These are phyloP conservation scores for Drosophila setosimentum DNA, from an alignment of 2,888 invertebrate species.

Conservation along the genomic window DNA sequence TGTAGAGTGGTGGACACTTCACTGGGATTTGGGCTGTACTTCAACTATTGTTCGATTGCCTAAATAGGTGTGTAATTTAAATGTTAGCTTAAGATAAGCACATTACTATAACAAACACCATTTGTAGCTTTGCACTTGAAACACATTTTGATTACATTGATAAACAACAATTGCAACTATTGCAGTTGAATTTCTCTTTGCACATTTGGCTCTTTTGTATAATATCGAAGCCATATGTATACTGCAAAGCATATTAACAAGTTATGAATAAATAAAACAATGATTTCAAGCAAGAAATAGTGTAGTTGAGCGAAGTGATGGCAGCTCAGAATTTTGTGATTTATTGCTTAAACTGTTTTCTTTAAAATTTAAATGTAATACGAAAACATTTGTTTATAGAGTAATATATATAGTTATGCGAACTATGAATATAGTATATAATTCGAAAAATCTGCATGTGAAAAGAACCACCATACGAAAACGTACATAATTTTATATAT, in stretches of 20 bases:
- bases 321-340: not conserved
- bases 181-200: not conserved
- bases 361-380: not conserved
- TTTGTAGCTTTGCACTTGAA: not conserved
- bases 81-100: slow-evolving; percentile 15
- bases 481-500: not conserved
- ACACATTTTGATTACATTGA: not conserved
- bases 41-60: slow-evolving; percentile 13
- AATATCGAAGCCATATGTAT: slow-evolving; percentile 14
- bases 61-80: slow-evolving; percentile 4
- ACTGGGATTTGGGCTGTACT: slow-evolving; percentile 12
- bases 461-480: not conserved
- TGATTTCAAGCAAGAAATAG: not conserved
- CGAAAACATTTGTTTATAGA: not conserved
- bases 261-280: slow-evolving; percentile 7
- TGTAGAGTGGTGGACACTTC: slow-evolving; percentile 20
- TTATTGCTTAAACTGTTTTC: not conserved
- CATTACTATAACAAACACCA: not conserved
- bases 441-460: not conserved
- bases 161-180: not conserved
- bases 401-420: too few relatives aligned
- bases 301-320: not conserved
- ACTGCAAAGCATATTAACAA: not conserved
- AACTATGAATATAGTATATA: not conserved
- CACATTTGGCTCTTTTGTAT: slow-evolving; percentile 17